These are phyloP conservation scores for Bucco capensis DNA, from an alignment of 2,113 vertebrate species.

Conservation along the genomic window DNA sequence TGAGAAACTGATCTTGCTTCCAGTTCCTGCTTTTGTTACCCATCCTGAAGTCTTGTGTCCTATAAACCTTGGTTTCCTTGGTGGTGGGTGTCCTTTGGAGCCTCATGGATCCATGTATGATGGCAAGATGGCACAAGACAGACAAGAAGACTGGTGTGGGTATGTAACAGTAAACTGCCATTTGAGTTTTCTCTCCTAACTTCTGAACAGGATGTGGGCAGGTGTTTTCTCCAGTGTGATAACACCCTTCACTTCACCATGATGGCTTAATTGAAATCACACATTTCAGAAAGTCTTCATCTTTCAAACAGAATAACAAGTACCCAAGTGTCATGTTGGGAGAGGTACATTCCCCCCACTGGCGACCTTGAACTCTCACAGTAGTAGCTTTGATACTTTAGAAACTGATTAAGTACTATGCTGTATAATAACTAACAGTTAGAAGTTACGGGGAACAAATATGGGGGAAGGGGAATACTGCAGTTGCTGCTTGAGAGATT, in stretches of 20 bases:
- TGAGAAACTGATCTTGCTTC: background rate
- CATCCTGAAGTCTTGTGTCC: rapidly evolving
- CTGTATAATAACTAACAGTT: background rate
- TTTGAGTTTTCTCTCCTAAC: background rate
- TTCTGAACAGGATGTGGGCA: slow-evolving; percentile 27
- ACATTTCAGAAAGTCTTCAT: background rate
- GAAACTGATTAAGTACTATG: rapidly evolving
- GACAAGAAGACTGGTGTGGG: slow-evolving; percentile 72
- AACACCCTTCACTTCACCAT: rapidly evolving
- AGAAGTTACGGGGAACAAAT: background rate
- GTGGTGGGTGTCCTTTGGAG: background rate
- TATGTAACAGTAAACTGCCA: slow-evolving; percentile 21
- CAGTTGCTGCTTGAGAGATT: background rate
- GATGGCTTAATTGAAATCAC: too few relatives aligned
- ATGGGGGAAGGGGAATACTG: background rate
- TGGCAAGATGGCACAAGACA: slow-evolving; percentile 70
- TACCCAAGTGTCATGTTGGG: rapidly evolving
- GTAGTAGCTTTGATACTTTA: rapidly evolving
- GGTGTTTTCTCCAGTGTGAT: background rate
- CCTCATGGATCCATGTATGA: background rate
- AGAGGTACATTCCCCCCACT: background rate
- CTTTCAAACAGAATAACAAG: background rate
- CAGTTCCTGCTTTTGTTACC: background rate
- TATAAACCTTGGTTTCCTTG: rapidly evolving
- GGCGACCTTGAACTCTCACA: background rate